Percentiles rank a stretch among this genome's conserved stretches.
Conservation (phyloP, 2,888 invertebrate genomes). For the Leucania comma region DNA sequence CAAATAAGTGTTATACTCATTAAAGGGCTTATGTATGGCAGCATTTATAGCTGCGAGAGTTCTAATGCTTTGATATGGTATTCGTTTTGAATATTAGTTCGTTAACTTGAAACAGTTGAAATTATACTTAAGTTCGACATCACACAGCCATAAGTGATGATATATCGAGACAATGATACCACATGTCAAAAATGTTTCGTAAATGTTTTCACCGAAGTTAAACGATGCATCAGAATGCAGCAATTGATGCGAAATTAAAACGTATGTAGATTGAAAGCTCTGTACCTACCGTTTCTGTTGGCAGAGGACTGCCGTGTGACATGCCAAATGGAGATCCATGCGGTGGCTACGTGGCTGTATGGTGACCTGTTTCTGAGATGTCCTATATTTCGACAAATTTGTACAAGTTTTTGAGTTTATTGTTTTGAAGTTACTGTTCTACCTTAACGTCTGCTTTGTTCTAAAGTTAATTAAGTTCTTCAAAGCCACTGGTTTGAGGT, state of each 20-base stretch:
- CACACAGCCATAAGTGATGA: neutral
- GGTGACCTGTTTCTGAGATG: constrained; percentile 44
- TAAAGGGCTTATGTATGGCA: constrained; percentile 8
- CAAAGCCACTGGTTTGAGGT: neutral
- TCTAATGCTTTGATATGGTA: neutral
- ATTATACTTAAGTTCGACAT: no score
- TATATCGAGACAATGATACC: constrained; percentile 5
- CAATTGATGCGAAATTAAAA: constrained; percentile 43
- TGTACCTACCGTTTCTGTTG: constrained; percentile 42
- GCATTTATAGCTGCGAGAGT: constrained; percentile 2
- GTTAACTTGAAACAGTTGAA: neutral
- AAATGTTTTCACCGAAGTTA: constrained; percentile 23
- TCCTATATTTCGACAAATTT: constrained; percentile 31
- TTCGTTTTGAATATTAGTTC: no score
- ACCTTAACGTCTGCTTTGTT: neutral
- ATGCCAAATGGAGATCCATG: constrained; percentile 57
- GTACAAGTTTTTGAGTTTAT: neutral
- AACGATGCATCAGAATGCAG: constrained; percentile 46
- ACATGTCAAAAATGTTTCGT: constrained; percentile 18
- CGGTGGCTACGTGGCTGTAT: constrained; percentile 17
- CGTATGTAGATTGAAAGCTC: constrained; percentile 53
- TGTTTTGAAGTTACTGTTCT: neutral
- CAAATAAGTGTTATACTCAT: constrained; percentile 30
- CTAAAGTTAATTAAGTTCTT: neutral
- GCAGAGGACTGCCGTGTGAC: constrained; percentile 42